Conservation (phyloP, 2,113 vertebrate genomes). For the Marcusenius ussheri region DNA sequence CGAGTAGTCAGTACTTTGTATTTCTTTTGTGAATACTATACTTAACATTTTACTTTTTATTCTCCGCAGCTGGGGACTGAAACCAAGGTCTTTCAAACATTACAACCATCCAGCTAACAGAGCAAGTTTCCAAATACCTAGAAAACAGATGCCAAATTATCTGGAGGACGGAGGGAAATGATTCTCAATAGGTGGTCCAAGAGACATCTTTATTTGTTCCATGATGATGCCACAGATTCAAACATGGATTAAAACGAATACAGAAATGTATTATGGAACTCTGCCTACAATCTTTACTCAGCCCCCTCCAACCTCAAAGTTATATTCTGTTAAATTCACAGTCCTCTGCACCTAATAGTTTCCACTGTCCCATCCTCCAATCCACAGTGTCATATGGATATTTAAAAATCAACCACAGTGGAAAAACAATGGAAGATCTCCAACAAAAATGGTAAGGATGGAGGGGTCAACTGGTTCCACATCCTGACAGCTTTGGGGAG, state of each 20-base stretch:
- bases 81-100: background rate
- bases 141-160: background rate
- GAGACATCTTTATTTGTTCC: background rate
- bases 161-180: background rate
- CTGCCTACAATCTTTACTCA: background rate
- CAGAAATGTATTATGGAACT: background rate
- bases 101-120: background rate
- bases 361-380: background rate
- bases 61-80: background rate
- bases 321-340: background rate
- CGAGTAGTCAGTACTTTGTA: background rate
- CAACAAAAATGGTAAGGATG: background rate
- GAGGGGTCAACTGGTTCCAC: background rate
- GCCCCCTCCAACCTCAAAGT: background rate
- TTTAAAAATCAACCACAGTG: background rate
- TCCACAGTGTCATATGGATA: background rate
- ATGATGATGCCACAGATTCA: background rate
- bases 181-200: background rate
- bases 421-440: background rate
- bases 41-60: background rate
- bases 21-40: background rate
- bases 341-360: background rate
- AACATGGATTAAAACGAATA: background rate
- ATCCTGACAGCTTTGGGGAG: background rate
- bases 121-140: background rate